A percentile compares a stretch with the other conserved stretches of the same genome.
Evolutionary conservation across 2,113 vertebrate genomes (phyloP).

Genomic region (Nymphicus hollandicus): DNA sequence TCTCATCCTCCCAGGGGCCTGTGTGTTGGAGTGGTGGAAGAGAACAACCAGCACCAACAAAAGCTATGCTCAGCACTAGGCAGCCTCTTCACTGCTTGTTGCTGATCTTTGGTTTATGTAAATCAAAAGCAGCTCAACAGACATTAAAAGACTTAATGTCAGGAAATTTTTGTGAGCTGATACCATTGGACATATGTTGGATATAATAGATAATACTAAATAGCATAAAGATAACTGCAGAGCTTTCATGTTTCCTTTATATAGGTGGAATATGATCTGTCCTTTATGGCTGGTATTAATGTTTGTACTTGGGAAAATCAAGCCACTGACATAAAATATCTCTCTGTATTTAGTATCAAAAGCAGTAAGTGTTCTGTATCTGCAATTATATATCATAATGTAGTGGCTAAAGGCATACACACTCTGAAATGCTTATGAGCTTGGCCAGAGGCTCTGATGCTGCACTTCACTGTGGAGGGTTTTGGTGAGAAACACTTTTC

Average conservation of each 20-base stretch:
- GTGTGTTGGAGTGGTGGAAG: background rate
- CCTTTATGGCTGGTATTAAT: background rate
- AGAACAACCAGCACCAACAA: background rate
- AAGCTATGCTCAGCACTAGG: background rate
- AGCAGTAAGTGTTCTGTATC: background rate
- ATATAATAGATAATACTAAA: background rate
- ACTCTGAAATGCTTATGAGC: background rate
- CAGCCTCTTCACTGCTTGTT: background rate
- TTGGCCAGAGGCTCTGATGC: background rate
- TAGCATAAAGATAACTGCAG: background rate
- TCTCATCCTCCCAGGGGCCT: rapidly evolving
- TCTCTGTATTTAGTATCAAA: background rate
- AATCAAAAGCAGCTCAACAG: background rate
- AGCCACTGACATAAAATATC: background rate
- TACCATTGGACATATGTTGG: background rate
- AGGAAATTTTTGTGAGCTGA: background rate
- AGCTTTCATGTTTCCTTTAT: background rate
- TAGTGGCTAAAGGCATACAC: background rate
- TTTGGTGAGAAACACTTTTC: background rate
- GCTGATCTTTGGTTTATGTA: background rate
- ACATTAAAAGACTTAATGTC: background rate
- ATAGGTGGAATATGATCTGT: background rate
- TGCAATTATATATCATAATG: background rate
- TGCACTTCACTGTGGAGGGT: background rate
- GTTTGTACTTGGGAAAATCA: background rate